phyloP scores from a whole-genome alignment of 2,888 invertebrate genomes.

The Caenorhabditis angaria region DNA sequence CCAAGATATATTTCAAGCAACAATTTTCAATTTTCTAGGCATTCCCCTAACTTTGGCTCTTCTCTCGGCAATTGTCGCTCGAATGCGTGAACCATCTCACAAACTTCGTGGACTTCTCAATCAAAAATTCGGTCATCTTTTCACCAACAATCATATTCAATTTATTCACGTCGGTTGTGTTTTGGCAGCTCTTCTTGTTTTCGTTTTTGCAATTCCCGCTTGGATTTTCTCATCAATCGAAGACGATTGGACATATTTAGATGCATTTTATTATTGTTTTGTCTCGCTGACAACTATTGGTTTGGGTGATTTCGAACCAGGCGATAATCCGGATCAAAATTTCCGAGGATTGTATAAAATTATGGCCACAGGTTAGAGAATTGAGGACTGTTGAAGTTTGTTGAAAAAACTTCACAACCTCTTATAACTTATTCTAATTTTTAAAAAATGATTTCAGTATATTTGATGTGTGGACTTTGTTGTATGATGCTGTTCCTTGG shows the following conservation, averaged over 20 bases:
- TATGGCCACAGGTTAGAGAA: constrained; percentile 77
- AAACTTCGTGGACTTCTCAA: constrained; percentile 80
- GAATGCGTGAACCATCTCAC: constrained; percentile 80
- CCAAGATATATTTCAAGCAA: no score
- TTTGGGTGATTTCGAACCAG: constrained; percentile 86
- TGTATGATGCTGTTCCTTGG: constrained; percentile 86
- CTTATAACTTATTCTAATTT: constrained; percentile 12
- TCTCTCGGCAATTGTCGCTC: constrained; percentile 84
- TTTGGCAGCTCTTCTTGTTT: constrained; percentile 74
- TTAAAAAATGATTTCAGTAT: no score
- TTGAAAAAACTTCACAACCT: constrained; percentile 1
- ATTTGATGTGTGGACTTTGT: constrained; percentile 83
- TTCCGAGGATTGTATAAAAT: constrained; percentile 85
- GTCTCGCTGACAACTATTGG: constrained; percentile 89
- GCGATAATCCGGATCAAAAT: constrained; percentile 82
- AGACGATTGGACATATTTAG: constrained; percentile 78
- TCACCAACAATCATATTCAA: constrained; percentile 73
- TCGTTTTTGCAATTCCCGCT: constrained; percentile 83
- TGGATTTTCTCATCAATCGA: constrained; percentile 82
- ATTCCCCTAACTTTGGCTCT: constrained; percentile 87
- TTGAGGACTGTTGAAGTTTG: constrained; percentile 75
- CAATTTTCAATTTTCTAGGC: constrained; percentile 74
- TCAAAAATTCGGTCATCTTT: constrained; percentile 80
- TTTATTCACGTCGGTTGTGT: constrained; percentile 82
- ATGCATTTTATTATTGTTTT: constrained; percentile 90